These are phyloP conservation scores for Holcopasites calliopsidis DNA, from an alignment of 1,140 invertebrate genomes.

Conservation along the genomic window DNA sequence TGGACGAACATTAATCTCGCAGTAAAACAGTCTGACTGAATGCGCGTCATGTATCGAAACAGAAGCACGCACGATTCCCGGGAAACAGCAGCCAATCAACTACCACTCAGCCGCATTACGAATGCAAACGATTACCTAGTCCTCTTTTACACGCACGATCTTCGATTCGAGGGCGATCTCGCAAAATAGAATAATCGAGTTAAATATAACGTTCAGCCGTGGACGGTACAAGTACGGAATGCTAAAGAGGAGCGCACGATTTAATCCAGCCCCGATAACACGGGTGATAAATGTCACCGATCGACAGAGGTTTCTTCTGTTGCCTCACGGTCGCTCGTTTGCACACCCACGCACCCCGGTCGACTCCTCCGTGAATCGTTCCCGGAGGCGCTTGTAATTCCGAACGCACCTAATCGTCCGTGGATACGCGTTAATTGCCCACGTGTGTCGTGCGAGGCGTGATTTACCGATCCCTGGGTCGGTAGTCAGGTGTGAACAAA, in stretches of 20 bases:
- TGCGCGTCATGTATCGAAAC: too few relatives aligned
- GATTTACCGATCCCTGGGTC: constrained; percentile 55
- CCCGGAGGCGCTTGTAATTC: constrained; percentile 45
- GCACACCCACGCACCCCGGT: constrained; percentile 49
- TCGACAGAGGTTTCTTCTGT: constrained; percentile 40
- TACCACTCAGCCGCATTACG: too few relatives aligned
- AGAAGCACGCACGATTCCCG: too few relatives aligned
- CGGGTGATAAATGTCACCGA: constrained; percentile 27
- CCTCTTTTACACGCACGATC: background rate
- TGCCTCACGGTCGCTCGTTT: constrained; percentile 19
- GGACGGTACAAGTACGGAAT: background rate
- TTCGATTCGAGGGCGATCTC: background rate
- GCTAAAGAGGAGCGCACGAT: constrained; percentile 30
- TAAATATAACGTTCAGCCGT: background rate
- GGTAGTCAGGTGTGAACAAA: constrained; percentile 49
- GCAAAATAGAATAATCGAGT: background rate
- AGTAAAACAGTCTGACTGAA: too few relatives aligned
- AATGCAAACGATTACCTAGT: background rate
- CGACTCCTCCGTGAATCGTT: constrained; percentile 27
- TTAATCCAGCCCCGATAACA: constrained; percentile 28
- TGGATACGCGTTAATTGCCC: constrained; percentile 61
- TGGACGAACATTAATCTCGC: too few relatives aligned
- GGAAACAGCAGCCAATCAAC: background rate
- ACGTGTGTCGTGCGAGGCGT: constrained; percentile 54
- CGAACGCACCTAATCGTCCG: constrained; percentile 58